phyloP scores from a whole-genome alignment of 1,140 invertebrate genomes.

The Eulimnadia texana region DNA sequence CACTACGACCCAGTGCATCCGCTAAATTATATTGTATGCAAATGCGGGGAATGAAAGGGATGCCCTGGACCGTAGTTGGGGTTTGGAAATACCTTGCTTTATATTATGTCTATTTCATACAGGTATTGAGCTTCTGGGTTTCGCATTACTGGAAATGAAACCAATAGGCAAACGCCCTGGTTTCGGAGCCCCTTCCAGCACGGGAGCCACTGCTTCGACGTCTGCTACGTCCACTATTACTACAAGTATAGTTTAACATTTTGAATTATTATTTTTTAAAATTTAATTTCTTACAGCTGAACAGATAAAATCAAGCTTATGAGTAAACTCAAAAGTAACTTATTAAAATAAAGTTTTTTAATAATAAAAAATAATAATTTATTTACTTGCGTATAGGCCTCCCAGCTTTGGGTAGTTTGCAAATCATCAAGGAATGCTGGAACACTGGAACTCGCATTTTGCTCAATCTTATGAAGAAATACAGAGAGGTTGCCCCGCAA shows the following conservation, averaged over 20 bases:
- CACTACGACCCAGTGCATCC: too few species aligned
- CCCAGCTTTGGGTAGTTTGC: background rate
- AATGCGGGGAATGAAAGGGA: too few species aligned
- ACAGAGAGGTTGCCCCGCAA: background rate
- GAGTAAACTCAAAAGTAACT: too few species aligned
- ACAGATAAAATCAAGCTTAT: too few species aligned
- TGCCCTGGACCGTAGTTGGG: too few species aligned
- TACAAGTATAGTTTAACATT: background rate
- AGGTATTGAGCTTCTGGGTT: conserved; percentile 7
- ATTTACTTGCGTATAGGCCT: background rate
- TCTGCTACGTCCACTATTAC: background rate
- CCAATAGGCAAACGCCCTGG: background rate
- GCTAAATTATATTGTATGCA: too few species aligned
- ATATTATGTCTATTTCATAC: conserved; percentile 3
- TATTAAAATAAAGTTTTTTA: background rate
- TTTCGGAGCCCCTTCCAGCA: background rate
- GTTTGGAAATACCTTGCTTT: too few species aligned
- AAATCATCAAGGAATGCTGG: conserved; percentile 1
- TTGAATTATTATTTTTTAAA: too few species aligned
- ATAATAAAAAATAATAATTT: background rate
- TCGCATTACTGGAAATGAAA: conserved; percentile 2
- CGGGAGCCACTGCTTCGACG: background rate
- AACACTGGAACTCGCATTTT: background rate
- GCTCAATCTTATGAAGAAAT: conserved; percentile 1
- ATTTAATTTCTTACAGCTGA: too few species aligned